Conservation (phyloP, 2,113 vertebrate genomes). For the Atherinomorus stipes region DNA sequence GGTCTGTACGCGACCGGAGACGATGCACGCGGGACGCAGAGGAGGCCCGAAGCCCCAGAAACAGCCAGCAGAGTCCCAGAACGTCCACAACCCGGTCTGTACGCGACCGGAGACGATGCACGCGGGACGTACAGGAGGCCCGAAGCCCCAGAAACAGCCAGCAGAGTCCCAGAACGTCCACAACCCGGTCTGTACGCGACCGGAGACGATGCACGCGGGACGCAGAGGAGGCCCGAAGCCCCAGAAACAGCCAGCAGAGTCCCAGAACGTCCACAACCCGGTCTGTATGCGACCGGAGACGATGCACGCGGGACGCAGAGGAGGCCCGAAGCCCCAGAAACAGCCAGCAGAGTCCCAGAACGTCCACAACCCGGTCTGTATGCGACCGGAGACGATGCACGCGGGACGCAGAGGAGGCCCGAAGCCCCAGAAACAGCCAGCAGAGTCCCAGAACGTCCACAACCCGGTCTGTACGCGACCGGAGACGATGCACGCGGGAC, state of each 20-base stretch:
- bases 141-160: background rate
- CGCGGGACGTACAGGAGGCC: background rate
- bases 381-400: slow-evolving; percentile 23
- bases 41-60: slow-evolving; percentile 2
- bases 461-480: too few species aligned
- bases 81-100: too few species aligned
- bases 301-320: slow-evolving; percentile 6
- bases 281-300: slow-evolving; percentile 20
- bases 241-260: background rate
- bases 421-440: background rate
- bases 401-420: background rate
- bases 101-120: slow-evolving; percentile 17
- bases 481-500: slow-evolving; percentile 26
- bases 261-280: too few species aligned
- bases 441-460: background rate
- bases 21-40: slow-evolving; percentile 12
- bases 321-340: slow-evolving; percentile 4
- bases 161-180: background rate
- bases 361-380: too few species aligned
- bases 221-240: background rate
- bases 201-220: slow-evolving; percentile 24
- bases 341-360: background rate
- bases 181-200: too few species aligned
- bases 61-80: background rate
- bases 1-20: slow-evolving; percentile 7